Base-by-base conservation (phyloP, 2,888 invertebrate genomes). In the Ophion costatus region DNA sequence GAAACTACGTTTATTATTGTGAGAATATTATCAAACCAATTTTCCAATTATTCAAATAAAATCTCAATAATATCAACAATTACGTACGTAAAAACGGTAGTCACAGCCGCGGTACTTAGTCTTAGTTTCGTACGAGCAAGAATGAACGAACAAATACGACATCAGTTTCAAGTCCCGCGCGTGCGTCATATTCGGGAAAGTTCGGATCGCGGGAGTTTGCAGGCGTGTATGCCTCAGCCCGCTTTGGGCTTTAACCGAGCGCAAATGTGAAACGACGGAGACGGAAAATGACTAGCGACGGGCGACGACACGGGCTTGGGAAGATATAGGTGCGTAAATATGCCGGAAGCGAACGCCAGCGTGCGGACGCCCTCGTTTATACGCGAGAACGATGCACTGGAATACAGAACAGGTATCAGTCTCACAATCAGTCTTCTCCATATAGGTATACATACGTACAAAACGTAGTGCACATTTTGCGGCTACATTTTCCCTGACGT, bases 401-500 rank as follows among this genome's bases (percentile, higher is more conserved):
- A 69, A 69, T 64, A 74, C 56, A 57, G 20, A 76, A 59, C 42
- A 76, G 69, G 56, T 79, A 70, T 56, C 67, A 51, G 51, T 33
- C 61, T 24, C n/a, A 29, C 29, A 29, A 29, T 29, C 29, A 38
- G 38, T 38, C 38, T 38, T 9, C 38, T 38, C 1, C 6, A 38
- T 38, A 38, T 38, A 38, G 66, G 42, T 67, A 59, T 73, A 56
- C 33, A 4, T 51, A 73, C 67, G 38, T 75, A 57, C 24, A 70
- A 38, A 64, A 56, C 64, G 38, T 38, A 7, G 38, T 38, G 69
- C 59, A 75, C 71, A 76, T 79, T 79, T 24, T 69, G 74, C 79
- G 64, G 79, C 45, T 33, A 75, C 74, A 75, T 79, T 9, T 79
- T 70, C 74, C 83, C 70, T 75, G 70, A 79, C 83, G 74, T 70